Base-by-base conservation (phyloP, 2,797 vertebrate genomes). In the Nannoperca obscura region DNA sequence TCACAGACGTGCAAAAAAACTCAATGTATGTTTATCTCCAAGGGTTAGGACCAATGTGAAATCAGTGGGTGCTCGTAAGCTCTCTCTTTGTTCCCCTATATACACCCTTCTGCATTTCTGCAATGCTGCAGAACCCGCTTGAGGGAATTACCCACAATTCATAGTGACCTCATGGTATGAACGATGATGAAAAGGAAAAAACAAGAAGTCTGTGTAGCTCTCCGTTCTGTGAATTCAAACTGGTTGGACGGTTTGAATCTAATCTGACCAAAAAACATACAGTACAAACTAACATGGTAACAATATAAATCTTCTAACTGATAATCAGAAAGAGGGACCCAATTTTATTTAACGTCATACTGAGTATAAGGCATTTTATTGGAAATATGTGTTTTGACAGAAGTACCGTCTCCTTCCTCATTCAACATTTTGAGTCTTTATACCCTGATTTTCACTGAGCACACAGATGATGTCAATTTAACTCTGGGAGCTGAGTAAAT, bases 41-140 rank as follows among this genome's bases (percentile, higher is more conserved):
- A 34, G 12, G 11, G 34, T 47, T 30, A 46, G 40, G 34, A 59
- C 27, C 49, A 27, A 55, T 10, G n/a, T 54, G 27, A 74, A 76
- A 67, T 72, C 49, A 30, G 11, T 36, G 9, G 42, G 47, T n/a
- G 20, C 12, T 42, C 17, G 12, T 52, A 20, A 60, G 46, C 12
- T 7, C 12, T 7, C 2, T 24, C 15, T 61, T 52, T 44, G 7
- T 70, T 27, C 2, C 19, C 53, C 2, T 32, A 38, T 38, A 14
- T 47, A n/a, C 34, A 62, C 38, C 52, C 58, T 42, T 71, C 53
- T 57, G 15, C 20, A 38, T 50, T 47, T 80, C 83, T 71, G 44
- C 22, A 76, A 69, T 73, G 58, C 55, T 58, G 57, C 46, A 77
- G 52, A 81, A 63, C 77, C 19, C 34, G 50, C 42, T 60, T 63